phyloP scores from a whole-genome alignment of 2,797 vertebrate genomes.

The Sebastolobus altivelis region DNA sequence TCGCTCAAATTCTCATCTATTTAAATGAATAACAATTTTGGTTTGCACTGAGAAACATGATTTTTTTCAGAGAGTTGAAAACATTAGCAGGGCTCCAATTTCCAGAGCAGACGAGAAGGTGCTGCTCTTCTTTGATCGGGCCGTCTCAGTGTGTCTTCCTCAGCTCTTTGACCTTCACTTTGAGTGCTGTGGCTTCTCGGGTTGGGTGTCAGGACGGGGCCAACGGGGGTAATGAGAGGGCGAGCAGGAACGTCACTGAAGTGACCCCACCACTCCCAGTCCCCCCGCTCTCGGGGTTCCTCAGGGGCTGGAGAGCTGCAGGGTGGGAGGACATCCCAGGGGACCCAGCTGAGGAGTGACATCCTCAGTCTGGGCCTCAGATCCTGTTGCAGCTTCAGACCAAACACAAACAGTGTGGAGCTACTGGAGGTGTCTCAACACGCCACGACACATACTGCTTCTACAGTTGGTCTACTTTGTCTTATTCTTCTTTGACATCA shows the following conservation, averaged over 20 bases:
- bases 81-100: constrained; percentile 43
- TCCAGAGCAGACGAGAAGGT: constrained; percentile 34
- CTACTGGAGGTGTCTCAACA: constrained; percentile 68
- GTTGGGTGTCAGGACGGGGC: constrained; percentile 58
- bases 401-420: constrained; percentile 75
- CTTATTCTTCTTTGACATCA: constrained; percentile 30
- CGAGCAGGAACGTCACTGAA: constrained; percentile 39
- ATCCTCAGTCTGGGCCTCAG: constrained; percentile 47
- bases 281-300: neutral
- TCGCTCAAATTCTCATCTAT: neutral
- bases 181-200: constrained; percentile 49
- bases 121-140: constrained; percentile 70
- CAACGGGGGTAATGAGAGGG: constrained; percentile 30
- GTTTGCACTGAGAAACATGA: neutral
- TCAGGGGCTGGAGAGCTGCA: constrained; percentile 8
- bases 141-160: constrained; percentile 34
- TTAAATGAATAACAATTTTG: neutral
- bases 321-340: constrained; percentile 37
- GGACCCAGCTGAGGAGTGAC: constrained; percentile 58
- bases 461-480: constrained; percentile 33
- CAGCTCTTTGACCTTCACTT: constrained; percentile 78
- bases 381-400: constrained; percentile 72
- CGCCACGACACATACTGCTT: neutral
- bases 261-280: constrained; percentile 26
- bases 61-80: constrained; percentile 18